A percentile compares a stretch with the other conserved stretches of the same genome.
phyloP scores from a whole-genome alignment of 2,888 invertebrate species.

The Xanthia icteritia region DNA sequence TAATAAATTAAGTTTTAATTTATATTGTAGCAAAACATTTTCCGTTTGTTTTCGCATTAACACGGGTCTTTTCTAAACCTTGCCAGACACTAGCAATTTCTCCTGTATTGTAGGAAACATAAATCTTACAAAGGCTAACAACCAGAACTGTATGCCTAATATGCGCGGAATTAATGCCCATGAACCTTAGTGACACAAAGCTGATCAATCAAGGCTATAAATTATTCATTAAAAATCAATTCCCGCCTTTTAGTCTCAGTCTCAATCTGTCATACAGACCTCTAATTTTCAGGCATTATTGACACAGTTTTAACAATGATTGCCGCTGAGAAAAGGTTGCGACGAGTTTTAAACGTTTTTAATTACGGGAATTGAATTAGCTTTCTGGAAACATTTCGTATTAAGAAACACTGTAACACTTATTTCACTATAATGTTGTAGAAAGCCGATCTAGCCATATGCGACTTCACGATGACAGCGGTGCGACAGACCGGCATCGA shows the following conservation, averaged over 20 bases:
- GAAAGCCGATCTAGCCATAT: slow-evolving; percentile 97
- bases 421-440: slow-evolving; percentile 78
- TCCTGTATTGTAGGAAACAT: background rate
- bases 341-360: background rate
- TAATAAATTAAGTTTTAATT: background rate
- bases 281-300: background rate
- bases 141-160: no score
- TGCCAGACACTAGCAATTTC: background rate
- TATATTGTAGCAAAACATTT: background rate
- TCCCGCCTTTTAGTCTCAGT: background rate
- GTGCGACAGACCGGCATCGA: slow-evolving; percentile 97
- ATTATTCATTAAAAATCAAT: background rate
- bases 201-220: background rate
- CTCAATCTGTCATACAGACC: background rate
- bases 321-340: background rate
- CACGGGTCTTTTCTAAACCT: background rate
- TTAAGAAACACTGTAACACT: background rate
- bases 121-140: background rate
- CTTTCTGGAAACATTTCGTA: background rate
- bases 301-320: background rate
- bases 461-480: slow-evolving; percentile 96
- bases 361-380: background rate
- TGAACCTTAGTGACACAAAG: background rate
- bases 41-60: background rate
- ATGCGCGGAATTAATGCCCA: background rate